These are phyloP conservation scores for Thaumetopoea pityocampa DNA, from an alignment of 1,140 invertebrate genomes.

Conservation along the genomic window DNA sequence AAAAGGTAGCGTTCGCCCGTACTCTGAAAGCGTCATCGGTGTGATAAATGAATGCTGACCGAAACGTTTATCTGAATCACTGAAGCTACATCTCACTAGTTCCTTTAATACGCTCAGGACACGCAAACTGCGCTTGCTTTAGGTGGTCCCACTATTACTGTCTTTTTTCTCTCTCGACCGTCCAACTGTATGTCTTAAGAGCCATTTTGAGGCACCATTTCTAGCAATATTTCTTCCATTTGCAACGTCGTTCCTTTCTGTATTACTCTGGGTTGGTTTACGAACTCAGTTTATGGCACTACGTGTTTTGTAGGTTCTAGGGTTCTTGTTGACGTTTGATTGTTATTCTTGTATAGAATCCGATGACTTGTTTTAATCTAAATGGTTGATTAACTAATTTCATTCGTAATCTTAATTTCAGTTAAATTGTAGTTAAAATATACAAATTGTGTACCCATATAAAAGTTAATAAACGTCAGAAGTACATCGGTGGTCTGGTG, in stretches of 20 bases:
- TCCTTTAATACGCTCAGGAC: conserved; percentile 39
- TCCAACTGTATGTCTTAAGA: conserved; percentile 46
- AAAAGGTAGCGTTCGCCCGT: conserved; percentile 33
- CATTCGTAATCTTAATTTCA: too few relatives aligned
- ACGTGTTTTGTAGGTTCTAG: too few relatives aligned
- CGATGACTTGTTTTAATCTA: too few relatives aligned
- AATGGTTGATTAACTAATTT: too few relatives aligned
- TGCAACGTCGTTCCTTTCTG: conserved; percentile 52
- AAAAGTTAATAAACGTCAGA: too few relatives aligned
- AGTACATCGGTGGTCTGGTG: too few relatives aligned
- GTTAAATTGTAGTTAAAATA: too few relatives aligned
- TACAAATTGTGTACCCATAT: too few relatives aligned
- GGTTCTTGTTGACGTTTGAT: too few relatives aligned
- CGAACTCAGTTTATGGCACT: conserved; percentile 1
- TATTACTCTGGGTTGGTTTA: conserved; percentile 35
- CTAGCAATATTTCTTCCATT: conserved; percentile 55
- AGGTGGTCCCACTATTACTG: conserved; percentile 41
- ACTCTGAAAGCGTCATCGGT: conserved; percentile 38
- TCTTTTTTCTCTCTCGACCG: conserved; percentile 47
- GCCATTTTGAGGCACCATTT: conserved; percentile 44
- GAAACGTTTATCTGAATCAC: conserved; percentile 63
- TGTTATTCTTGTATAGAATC: too few relatives aligned
- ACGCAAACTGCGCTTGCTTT: conserved; percentile 25
- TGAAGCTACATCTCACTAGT: conserved; percentile 40
- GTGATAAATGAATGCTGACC: conserved; percentile 57